A percentile compares a stretch with the other conserved stretches of the same genome.
phyloP scores from a whole-genome alignment of 1,140 invertebrate genomes.

The Camponotus floridanus region DNA sequence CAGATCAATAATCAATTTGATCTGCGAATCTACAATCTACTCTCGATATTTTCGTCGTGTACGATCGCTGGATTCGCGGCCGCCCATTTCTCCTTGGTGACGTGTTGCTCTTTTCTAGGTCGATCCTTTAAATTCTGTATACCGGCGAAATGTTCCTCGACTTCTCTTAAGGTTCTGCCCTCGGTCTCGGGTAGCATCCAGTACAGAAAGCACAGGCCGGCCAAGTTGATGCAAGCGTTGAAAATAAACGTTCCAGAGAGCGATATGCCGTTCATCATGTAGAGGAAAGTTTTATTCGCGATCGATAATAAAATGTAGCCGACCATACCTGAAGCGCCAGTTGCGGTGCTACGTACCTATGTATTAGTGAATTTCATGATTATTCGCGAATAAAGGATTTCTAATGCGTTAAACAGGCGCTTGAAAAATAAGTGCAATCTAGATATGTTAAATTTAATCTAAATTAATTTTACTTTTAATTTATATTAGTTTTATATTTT shows the following conservation, averaged over 20 bases:
- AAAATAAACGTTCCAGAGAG: slow-evolving; percentile 90
- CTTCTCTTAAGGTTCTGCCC: slow-evolving; percentile 92
- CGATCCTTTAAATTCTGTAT: slow-evolving; percentile 85
- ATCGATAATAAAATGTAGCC: slow-evolving; percentile 91
- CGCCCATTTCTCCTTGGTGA: slow-evolving; percentile 83
- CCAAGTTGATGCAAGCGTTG: slow-evolving; percentile 89
- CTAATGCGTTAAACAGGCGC: not conserved
- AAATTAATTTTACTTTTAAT: no score
- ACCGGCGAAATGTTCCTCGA: slow-evolving; percentile 89
- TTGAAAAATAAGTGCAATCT: not conserved
- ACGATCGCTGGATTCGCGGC: slow-evolving; percentile 79
- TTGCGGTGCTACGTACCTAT: slow-evolving; percentile 89
- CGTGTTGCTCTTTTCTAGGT: slow-evolving; percentile 75
- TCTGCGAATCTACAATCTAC: slow-evolving; percentile 76
- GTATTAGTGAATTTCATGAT: not conserved
- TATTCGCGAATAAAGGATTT: not conserved
- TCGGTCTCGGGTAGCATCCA: slow-evolving; percentile 93
- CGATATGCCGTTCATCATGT: slow-evolving; percentile 88
- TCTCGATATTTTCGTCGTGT: slow-evolving; percentile 80
- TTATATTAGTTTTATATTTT: no score
- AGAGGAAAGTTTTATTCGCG: slow-evolving; percentile 91
- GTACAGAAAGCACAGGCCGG: slow-evolving; percentile 87
- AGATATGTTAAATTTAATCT: no score
- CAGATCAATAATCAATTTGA: not conserved
- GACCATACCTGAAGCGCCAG: slow-evolving; percentile 89